A percentile compares a stretch with the other conserved stretches of the same genome.
Conservation (phyloP, 2,113 vertebrate genomes). For the Leuciscus idus region DNA sequence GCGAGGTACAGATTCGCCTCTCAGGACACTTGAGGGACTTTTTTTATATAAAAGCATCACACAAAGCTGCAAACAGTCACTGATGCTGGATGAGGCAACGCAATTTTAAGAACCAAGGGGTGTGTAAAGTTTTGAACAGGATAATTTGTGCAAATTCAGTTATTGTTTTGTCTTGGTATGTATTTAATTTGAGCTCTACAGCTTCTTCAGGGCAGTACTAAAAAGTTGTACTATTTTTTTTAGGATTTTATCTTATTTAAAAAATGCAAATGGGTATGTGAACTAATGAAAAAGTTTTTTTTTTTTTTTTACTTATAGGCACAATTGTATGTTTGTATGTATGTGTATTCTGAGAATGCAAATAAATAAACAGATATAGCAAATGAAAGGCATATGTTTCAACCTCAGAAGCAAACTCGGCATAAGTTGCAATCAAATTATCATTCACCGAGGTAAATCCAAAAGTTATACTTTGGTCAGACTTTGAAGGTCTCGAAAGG, state of each 20-base stretch:
- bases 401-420: neutral
- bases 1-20: neutral
- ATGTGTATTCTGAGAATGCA: neutral
- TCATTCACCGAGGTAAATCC: neutral
- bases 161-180: neutral
- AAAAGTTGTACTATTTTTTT: neutral
- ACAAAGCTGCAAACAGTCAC: neutral
- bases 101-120: neutral
- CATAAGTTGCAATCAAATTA: neutral
- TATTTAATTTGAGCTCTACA: neutral
- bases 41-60: neutral
- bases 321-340: neutral
- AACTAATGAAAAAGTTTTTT: neutral
- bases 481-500: constrained; percentile 36
- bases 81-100: neutral
- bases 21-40: neutral
- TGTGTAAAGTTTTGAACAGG: neutral
- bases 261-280: neutral
- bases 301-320: neutral
- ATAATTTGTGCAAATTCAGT: neutral
- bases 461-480: constrained; percentile 41
- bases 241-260: neutral
- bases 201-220: neutral
- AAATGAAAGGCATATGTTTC: neutral
- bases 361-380: neutral